Evolutionary conservation across 2,113 vertebrate species (phyloP).

Genomic region (Aviceda subcristata): DNA sequence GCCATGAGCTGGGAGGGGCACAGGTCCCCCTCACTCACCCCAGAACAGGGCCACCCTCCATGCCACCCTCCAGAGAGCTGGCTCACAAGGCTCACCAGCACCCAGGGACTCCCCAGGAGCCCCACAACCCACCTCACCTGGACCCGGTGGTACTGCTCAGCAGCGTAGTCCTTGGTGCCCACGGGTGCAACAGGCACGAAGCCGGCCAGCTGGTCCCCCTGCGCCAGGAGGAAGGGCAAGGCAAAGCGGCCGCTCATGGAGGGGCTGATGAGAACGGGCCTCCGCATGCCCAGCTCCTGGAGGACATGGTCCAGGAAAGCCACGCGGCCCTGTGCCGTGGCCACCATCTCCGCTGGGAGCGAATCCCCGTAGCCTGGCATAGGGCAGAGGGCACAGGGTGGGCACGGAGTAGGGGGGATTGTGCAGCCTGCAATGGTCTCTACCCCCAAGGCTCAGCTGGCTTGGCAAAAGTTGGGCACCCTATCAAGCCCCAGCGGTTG

Average conservation of each 20-base stretch:
- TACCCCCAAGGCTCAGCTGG: background rate
- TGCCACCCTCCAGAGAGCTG: background rate
- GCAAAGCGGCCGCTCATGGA: conserved; percentile 94
- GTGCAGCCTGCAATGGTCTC: background rate
- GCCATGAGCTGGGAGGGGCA: rapidly evolving
- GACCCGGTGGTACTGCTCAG: conserved; percentile 82
- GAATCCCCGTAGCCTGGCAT: conserved; percentile 88
- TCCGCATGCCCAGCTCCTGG: conserved; percentile 75
- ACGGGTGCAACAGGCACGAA: conserved; percentile 89
- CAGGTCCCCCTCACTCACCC: background rate
- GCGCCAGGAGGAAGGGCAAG: conserved; percentile 86
- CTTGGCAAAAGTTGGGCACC: background rate
- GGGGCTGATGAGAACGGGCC: conserved; percentile 86
- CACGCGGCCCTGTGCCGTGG: conserved; percentile 79
- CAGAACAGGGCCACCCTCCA: background rate
- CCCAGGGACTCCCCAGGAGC: background rate
- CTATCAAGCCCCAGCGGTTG: rapidly evolving
- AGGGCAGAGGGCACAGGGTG: background rate
- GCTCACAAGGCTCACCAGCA: rapidly evolving
- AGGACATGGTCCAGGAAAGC: conserved; percentile 81
- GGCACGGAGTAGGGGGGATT: rapidly evolving
- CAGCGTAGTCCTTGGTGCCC: conserved; percentile 81
- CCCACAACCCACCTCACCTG: conserved; percentile 73
- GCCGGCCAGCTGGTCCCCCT: conserved; percentile 75
- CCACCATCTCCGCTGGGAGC: conserved; percentile 64